Evolutionary conservation across 2,113 vertebrate genomes (phyloP), one percentile per base, ranked within the genome.

Genomic region (Potamarius usumacintae): DNA sequence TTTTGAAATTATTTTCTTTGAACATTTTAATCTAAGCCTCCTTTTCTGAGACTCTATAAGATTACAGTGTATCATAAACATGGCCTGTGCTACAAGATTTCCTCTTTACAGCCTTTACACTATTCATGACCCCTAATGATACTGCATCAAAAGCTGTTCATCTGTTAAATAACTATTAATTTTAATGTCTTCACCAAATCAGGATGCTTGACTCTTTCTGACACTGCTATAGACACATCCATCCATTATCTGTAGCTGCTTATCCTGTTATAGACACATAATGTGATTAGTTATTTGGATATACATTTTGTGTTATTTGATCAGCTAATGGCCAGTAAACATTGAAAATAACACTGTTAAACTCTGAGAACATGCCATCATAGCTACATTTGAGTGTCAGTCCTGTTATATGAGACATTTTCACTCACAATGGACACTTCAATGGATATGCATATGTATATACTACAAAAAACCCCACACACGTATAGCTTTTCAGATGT

Each of bases 101-200:
- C 87, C 81, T 50, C 76, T 4, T 67, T 9, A n/a, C 74, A 78
- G 74, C 34, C 81, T 78, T 18, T 84, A 25, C 52, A 30, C 48
- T 55, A 85, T 87, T 91, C 84, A 82, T 89, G 81, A 86, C 52
- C 65, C 52, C 57, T 42, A 74, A 85, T 80, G 87, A 65, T 83
- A 80, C 22, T 50, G 8, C 71, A 83, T 42, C 30, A 84, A 60
- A 81, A 78, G 50, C 25, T 72, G 79, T 88, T 62, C 30, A 30
- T 72, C 72, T 85, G 74, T 85, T 88, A 58, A 82, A 80, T 76
- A 77, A 74, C 50, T 60, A 85, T 60, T 76, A 25, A 72, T 87
- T 83, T 80, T 60, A 30, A 76, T 76, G 9, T 67, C 55, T 57
- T 11, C 55, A 2, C 14, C 22, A 67, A 58, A 72, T 78, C 80